These are phyloP conservation scores for Unio pictorum DNA, from an alignment of 2,888 invertebrate species.

Conservation along the genomic window DNA sequence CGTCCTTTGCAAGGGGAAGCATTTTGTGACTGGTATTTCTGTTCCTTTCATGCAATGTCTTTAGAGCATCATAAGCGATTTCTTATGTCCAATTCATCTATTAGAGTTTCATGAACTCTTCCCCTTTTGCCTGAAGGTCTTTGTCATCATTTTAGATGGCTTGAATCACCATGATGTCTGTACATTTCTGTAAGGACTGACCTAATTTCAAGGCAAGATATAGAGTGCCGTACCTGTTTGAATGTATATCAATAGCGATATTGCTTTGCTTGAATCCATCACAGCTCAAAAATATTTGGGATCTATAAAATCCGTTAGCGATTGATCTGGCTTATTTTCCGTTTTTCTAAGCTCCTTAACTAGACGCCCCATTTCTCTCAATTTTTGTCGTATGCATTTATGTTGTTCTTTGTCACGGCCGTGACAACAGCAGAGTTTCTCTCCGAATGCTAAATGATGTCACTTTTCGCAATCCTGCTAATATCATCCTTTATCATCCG, in stretches of 20 bases:
- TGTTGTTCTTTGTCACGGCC: not conserved
- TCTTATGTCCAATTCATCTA: not conserved
- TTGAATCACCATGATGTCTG: not conserved
- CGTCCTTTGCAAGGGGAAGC: not conserved
- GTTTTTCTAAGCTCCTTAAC: not conserved
- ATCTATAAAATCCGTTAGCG: not conserved
- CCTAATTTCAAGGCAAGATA: slow-evolving; percentile 3
- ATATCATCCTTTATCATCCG: not conserved
- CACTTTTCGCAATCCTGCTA: slow-evolving; percentile 1
- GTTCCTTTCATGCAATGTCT: slow-evolving; percentile 1
- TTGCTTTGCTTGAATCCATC: not conserved
- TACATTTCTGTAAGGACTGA: slow-evolving; percentile 2
- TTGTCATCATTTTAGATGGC: slow-evolving; percentile 3
- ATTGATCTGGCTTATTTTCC: not conserved
- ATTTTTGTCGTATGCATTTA: slow-evolving; percentile 3
- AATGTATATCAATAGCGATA: not conserved
- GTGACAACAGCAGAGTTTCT: not conserved
- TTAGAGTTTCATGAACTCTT: slow-evolving; percentile 3
- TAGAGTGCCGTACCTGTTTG: slow-evolving; percentile 1
- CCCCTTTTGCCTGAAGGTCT: not conserved
- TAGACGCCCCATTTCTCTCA: not conserved
- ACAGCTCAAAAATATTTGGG: not conserved
- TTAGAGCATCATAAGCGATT: not conserved
- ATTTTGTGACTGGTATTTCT: not conserved
- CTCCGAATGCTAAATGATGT: not conserved